Percentiles rank a stretch among this genome's conserved stretches.
Conservation (phyloP, 1,140 invertebrate genomes). For the Tachypleus tridentatus region DNA sequence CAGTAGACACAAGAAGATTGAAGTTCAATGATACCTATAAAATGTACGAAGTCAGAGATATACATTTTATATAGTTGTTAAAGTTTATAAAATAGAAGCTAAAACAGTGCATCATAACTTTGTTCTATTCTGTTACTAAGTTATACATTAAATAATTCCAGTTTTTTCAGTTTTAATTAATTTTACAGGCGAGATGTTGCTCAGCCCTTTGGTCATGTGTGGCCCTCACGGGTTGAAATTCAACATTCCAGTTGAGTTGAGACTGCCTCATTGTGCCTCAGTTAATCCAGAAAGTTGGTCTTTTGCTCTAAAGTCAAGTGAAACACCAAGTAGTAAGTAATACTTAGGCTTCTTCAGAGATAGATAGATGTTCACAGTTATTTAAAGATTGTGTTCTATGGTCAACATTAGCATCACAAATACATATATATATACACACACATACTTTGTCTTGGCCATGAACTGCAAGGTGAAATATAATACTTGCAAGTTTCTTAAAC, state of each 20-base stretch:
- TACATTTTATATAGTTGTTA: no score
- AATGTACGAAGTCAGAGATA: no score
- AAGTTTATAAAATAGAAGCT: no score
- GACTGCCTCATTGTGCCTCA: slow-evolving; percentile 41
- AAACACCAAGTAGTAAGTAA: slow-evolving; percentile 39
- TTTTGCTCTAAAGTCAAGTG: slow-evolving; percentile 56
- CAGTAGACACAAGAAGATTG: no score
- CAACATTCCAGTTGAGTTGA: slow-evolving; percentile 66
- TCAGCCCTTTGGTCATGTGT: slow-evolving; percentile 87
- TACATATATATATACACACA: no score
- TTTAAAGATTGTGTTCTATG: no score
- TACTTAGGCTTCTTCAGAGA: background rate
- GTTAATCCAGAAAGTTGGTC: slow-evolving; percentile 40
- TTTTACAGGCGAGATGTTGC: slow-evolving; percentile 67
- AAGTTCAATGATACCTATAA: no score
- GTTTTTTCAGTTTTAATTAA: background rate
- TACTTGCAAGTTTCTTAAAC: no score
- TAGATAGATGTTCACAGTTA: no score
- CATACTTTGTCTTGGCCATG: no score
- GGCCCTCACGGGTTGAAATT: slow-evolving; percentile 83
- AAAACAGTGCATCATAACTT: background rate
- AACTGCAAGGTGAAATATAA: no score
- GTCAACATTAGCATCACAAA: no score
- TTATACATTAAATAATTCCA: background rate
- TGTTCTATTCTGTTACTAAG: background rate